Evolutionary conservation across 2,888 invertebrate species (phyloP).

Genomic region (Neocrepidodera transversa): DNA sequence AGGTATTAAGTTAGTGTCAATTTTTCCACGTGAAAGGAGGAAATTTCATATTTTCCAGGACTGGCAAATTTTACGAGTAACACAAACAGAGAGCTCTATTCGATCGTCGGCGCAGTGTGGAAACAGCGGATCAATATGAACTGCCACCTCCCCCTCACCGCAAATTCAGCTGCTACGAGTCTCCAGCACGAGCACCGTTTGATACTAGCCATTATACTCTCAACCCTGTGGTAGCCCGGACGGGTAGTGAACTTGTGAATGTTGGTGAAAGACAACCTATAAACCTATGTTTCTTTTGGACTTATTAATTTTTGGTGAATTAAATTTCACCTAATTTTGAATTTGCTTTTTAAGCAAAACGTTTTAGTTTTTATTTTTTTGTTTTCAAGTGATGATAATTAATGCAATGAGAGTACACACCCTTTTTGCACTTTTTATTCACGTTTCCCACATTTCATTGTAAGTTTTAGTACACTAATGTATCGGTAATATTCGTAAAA

Average conservation of each 20-base stretch:
- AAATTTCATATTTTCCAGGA: conserved; percentile 40
- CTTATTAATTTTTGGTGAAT: conserved; percentile 39
- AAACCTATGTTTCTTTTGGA: conserved; percentile 41
- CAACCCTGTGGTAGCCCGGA: conserved; percentile 34
- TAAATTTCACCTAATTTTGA: conserved; percentile 43
- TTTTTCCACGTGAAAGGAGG: conserved; percentile 34
- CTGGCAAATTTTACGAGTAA: conserved; percentile 38
- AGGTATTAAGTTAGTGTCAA: conserved; percentile 29
- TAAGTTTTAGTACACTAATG: conserved; percentile 55
- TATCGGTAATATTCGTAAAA: background rate
- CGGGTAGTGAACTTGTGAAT: conserved; percentile 39
- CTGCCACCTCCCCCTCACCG: conserved; percentile 30
- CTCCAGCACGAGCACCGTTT: conserved; percentile 34
- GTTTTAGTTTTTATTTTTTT: conserved; percentile 30
- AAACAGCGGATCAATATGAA: conserved; percentile 40
- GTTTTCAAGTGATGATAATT: conserved; percentile 36
- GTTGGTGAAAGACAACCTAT: conserved; percentile 35
- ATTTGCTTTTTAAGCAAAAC: conserved; percentile 33
- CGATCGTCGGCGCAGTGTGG: conserved; percentile 39
- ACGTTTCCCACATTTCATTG: conserved; percentile 61
- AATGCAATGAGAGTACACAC: conserved; percentile 48
- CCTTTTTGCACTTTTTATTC: conserved; percentile 53
- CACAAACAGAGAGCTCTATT: conserved; percentile 39
- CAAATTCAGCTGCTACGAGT: conserved; percentile 36
- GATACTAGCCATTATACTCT: conserved; percentile 31